phyloP scores from a whole-genome alignment of 2,888 invertebrate species.

The Syritta pipiens region DNA sequence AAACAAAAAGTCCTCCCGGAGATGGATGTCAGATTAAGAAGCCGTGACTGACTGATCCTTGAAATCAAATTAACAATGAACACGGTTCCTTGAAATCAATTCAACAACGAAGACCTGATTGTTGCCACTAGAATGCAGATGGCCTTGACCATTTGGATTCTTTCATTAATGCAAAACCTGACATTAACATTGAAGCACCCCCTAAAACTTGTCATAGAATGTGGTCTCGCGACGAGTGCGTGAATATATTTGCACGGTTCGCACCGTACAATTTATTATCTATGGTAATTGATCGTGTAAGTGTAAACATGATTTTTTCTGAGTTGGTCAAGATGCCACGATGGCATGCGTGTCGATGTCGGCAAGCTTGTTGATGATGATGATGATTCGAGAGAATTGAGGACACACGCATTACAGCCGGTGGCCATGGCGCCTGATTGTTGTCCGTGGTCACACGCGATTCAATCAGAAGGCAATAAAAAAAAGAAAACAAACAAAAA shows the following conservation, averaged over 20 bases:
- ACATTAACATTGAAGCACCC: constrained; percentile 33
- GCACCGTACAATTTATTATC: background rate
- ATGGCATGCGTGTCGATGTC: too few relatives aligned
- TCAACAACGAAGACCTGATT: too few relatives aligned
- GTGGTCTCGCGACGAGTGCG: too few relatives aligned
- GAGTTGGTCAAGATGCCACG: constrained; percentile 35
- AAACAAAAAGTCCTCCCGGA: constrained; percentile 10
- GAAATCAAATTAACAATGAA: too few relatives aligned
- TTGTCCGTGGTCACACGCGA: constrained; percentile 26
- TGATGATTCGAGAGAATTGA: constrained; percentile 30
- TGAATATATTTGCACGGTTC: too few relatives aligned
- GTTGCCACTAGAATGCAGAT: background rate
- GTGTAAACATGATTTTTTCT: too few relatives aligned
- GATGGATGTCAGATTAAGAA: constrained; percentile 11
- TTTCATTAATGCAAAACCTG: constrained; percentile 12
- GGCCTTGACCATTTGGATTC: constrained; percentile 11
- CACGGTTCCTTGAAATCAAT: too few relatives aligned
- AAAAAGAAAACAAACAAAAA: too few relatives aligned
- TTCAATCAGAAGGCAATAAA: constrained; percentile 2
- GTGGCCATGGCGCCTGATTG: constrained; percentile 2
- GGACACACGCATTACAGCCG: constrained; percentile 8
- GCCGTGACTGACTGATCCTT: too few relatives aligned
- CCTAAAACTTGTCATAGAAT: too few relatives aligned
- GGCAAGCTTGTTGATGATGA: constrained; percentile 22
- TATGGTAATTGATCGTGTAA: too few relatives aligned